Evolutionary conservation across 2,113 vertebrate species (phyloP).

Genomic region (Nerophis lumbriciformis): DNA sequence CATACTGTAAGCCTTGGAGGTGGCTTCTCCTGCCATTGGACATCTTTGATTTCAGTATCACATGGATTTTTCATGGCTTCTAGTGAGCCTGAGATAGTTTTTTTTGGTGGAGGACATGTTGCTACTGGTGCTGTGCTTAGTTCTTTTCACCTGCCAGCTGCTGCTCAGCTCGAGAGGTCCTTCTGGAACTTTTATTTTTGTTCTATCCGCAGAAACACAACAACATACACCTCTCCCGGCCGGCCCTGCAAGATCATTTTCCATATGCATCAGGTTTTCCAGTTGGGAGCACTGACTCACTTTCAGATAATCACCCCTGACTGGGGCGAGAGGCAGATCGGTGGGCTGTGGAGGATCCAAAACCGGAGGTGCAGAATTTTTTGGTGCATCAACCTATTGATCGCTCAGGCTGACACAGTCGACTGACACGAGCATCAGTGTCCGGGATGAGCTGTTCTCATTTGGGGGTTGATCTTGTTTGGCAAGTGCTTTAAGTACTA

Average conservation of each 20-base stretch:
- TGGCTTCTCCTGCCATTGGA: conserved; percentile 33
- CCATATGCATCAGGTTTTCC: conserved; percentile 50
- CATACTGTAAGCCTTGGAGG: conserved; percentile 8
- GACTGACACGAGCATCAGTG: conserved; percentile 6
- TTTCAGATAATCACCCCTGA: conserved; percentile 48
- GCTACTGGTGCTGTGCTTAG: conserved; percentile 24
- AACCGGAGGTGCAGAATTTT: conserved; percentile 33
- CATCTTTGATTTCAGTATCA: conserved; percentile 39
- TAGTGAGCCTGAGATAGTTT: conserved; percentile 59
- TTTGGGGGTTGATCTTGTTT: conserved; percentile 12
- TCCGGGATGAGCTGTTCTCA: not conserved
- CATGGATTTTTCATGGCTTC: conserved; percentile 44
- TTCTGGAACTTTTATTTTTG: conserved; percentile 24
- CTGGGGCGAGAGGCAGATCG: conserved; percentile 25
- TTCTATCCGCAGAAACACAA: conserved; percentile 32
- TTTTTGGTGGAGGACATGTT: conserved; percentile 44
- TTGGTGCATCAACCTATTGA: conserved; percentile 39
- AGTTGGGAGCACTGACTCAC: conserved; percentile 38
- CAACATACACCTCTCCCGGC: not conserved
- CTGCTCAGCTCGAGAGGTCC: conserved; percentile 34
- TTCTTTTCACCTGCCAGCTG: conserved; percentile 52
- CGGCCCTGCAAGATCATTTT: conserved; percentile 33
- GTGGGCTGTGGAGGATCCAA: conserved; percentile 22
- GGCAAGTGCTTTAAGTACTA: not conserved
- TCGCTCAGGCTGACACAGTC: conserved; percentile 16